Evolutionary conservation across 2,888 invertebrate genomes (phyloP).

Genomic region (Amaurobius ferox): DNA sequence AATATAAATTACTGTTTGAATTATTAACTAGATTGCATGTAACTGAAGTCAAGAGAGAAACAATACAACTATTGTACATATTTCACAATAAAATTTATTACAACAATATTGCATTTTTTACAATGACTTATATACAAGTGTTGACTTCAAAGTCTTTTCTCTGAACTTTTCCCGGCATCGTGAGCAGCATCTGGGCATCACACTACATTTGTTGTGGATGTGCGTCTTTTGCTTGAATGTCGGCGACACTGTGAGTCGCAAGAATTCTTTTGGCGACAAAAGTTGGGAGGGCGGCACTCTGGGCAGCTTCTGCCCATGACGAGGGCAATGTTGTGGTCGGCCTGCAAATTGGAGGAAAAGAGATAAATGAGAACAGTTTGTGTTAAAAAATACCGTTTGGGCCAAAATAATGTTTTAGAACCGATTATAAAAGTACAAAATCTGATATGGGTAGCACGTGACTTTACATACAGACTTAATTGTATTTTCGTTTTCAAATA

Average conservation of each 20-base stretch:
- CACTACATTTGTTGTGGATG: slow-evolving; percentile 42
- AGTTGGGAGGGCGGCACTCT: slow-evolving; percentile 40
- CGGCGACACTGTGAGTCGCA: slow-evolving; percentile 16
- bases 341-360: no score
- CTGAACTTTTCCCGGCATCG: background rate
- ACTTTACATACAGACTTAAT: no score
- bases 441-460: no score
- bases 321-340: slow-evolving; percentile 60
- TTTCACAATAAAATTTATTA: slow-evolving; percentile 55
- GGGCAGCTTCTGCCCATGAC: slow-evolving; percentile 45
- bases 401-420: no score
- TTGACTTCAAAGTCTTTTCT: slow-evolving; percentile 23
- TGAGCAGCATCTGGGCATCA: slow-evolving; percentile 11
- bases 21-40: no score
- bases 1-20: no score
- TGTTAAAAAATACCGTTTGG: no score
- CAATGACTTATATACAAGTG: slow-evolving; percentile 58
- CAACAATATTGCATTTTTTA: slow-evolving; percentile 34
- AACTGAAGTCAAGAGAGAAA: no score
- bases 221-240: slow-evolving; percentile 37
- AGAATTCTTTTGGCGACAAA: slow-evolving; percentile 15
- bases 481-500: no score
- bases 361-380: no score
- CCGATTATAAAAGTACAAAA: no score
- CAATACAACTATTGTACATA: background rate